phyloP scores from a whole-genome alignment of 2,113 vertebrate genomes.

The Ascaphus truei region DNA sequence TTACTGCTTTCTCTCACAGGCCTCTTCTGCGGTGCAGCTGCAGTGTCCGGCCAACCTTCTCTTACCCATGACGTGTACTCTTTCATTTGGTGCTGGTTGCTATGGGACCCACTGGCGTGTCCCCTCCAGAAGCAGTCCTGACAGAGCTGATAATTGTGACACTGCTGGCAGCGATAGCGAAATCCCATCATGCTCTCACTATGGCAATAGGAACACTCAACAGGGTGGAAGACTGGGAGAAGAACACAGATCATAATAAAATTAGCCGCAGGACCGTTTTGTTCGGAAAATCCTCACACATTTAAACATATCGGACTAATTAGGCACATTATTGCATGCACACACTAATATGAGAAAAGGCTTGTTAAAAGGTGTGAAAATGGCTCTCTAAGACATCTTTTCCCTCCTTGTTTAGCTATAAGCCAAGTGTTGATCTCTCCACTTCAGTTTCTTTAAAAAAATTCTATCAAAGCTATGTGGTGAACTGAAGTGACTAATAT shows the following conservation, averaged over 20 bases:
- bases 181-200: conserved; percentile 99
- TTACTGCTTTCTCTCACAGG: background rate
- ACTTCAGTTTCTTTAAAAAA: no score
- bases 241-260: background rate
- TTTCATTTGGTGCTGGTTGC: conserved; percentile 99
- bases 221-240: conserved; percentile 91
- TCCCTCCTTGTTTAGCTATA: no score
- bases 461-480: no score
- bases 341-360: no score
- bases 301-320: no score
- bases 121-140: conserved; percentile 99
- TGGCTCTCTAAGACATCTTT: no score
- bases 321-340: no score
- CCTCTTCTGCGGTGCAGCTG: background rate
- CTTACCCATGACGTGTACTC: conserved; percentile 99
- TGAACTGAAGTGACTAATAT: no score
- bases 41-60: conserved; percentile 33
- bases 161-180: conserved; percentile 98
- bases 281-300: no score
- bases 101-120: conserved; percentile 95
- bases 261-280: no score
- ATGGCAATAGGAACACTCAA: conserved; percentile 97
- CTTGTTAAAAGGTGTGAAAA: no score
- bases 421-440: no score
- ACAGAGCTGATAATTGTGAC: conserved; percentile 99